Evolutionary conservation across 2,797 vertebrate species (phyloP).

Genomic region (Luscinia luscinia): DNA sequence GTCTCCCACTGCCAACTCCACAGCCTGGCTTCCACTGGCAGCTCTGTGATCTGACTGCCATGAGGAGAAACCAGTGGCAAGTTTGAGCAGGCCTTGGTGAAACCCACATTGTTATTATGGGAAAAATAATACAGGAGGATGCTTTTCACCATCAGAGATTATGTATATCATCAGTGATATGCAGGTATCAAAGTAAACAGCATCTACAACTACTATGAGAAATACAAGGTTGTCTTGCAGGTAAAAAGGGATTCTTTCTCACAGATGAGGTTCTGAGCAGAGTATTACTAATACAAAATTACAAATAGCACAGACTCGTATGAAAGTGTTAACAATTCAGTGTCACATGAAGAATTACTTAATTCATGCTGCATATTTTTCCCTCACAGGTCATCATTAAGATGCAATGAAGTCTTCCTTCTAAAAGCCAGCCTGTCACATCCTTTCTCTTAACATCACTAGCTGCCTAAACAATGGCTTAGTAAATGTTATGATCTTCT

Average conservation of each 20-base stretch:
- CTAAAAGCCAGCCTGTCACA: neutral
- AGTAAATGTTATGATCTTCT: neutral
- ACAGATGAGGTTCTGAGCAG: neutral
- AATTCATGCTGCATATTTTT: neutral
- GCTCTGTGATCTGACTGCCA: neutral
- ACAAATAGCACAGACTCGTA: neutral
- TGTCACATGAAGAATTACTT: neutral
- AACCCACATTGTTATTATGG: neutral
- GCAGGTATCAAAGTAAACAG: neutral
- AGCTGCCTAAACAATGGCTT: neutral
- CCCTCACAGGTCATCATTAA: neutral
- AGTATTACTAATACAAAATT: neutral
- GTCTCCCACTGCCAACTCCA: neutral
- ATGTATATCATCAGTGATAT: rapidly evolving
- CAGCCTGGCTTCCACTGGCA: neutral
- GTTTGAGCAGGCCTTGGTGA: neutral
- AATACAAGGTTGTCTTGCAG: neutral
- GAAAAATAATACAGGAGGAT: neutral
- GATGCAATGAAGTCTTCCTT: neutral
- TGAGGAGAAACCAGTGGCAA: neutral
- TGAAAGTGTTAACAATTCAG: neutral
- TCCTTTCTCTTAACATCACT: neutral
- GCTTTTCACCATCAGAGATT: neutral
- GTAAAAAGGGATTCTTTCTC: neutral
- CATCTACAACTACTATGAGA: neutral